These are phyloP conservation scores for Athene noctua DNA, from an alignment of 2,113 vertebrate species.

Conservation along the genomic window DNA sequence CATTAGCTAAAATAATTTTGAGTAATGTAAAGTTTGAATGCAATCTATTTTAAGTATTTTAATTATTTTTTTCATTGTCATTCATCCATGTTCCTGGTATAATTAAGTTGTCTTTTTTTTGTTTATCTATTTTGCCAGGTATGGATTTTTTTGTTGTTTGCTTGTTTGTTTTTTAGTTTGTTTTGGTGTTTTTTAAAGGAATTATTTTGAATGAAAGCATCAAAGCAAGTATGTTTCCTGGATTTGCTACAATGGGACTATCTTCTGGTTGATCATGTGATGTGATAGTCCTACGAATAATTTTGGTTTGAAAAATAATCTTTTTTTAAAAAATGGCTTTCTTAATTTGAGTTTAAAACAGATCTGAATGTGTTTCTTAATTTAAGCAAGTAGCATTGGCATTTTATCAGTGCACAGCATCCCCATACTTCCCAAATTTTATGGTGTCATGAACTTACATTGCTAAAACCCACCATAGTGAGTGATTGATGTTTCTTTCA, in stretches of 20 bases:
- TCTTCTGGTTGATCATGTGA: not conserved
- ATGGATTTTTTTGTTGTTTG: not conserved
- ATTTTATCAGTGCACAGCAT: conserved; percentile 5
- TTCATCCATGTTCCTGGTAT: not conserved
- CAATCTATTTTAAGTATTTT: not conserved
- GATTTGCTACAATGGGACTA: not conserved
- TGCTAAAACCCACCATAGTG: conserved; percentile 42
- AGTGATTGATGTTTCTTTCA: conserved; percentile 40
- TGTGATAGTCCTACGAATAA: not conserved
- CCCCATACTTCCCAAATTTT: conserved; percentile 22
- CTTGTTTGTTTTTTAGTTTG: not conserved
- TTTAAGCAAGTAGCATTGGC: not conserved
- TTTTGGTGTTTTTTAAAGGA: not conserved
- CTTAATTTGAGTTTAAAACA: conserved; percentile 10
- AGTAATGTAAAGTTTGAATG: not conserved
- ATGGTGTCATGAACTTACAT: conserved; percentile 8
- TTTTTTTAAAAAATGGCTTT: not conserved
- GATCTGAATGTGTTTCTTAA: not conserved
- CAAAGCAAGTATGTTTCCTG: not conserved
- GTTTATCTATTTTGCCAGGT: not conserved
- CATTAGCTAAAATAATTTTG: conserved; percentile 53
- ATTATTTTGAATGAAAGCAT: not conserved
- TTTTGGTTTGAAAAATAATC: conserved; percentile 30
- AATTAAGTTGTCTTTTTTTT: not conserved
- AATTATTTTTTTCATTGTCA: not conserved